Base-by-base conservation (phyloP, 2,113 vertebrate genomes). In the Pygoscelis adeliae region DNA sequence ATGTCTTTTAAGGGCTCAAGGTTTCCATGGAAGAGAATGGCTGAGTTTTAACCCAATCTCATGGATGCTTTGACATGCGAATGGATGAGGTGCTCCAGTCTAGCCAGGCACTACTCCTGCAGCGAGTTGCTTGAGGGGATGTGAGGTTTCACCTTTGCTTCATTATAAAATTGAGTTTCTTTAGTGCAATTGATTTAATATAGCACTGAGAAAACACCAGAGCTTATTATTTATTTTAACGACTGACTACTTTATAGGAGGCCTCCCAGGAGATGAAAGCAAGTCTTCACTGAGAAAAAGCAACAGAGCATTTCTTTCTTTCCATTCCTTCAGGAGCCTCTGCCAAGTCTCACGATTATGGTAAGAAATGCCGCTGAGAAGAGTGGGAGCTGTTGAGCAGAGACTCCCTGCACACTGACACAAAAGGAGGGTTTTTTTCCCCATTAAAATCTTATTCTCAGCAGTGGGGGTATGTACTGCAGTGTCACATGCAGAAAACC, bases 241-340 rank as follows among this genome's bases (percentile, higher is more conserved):
- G 23, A 46, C 59, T 83, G 72, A 46, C 47, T 80, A 13, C 47
- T 87, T 84, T 59, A 88, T 25, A 91, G 4, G 21, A 95, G 59
- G n/a, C 63, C 47, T 89, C 80, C 63, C 38, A 38, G 30, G 55
- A 96, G 71, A 86, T 83, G 83, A 95, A 92, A 95, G 67, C 20
- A 77, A 34, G 27, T 23, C 38, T 71, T 70, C 55, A 74, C 55
- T n/a, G 49, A 83, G 63, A 89, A 84, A 70, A 8, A 94, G 55
- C 0, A 0, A 72, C 12, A 32, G 18, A 71, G 12, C 7, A 52
- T 40, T 63, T 88, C 78, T 87, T 90, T 74, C 70, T 74, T 94
- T 59, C 40, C 2, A 2, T 69, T 93, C 44, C 70, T 91, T 44
- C 2, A 1, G 19, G 21, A 63, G 8, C 34, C 46, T 27, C 34